Conservation (phyloP, 2,888 invertebrate genomes). For the Himalopsyche kuldschensis region DNA sequence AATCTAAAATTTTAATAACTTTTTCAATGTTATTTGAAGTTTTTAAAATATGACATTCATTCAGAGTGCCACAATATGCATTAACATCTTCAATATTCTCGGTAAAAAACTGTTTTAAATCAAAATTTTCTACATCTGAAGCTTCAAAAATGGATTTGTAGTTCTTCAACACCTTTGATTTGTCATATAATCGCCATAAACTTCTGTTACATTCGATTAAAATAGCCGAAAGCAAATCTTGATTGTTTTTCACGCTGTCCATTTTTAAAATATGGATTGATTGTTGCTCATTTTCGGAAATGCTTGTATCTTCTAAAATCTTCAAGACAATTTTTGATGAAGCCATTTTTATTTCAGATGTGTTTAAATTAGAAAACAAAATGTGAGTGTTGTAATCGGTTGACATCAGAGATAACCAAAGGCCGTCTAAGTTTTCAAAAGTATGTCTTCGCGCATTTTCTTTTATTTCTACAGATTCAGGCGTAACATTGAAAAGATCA, state of each 20-base stretch:
- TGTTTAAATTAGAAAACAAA: slow-evolving; percentile 48
- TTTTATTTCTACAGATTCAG: slow-evolving; percentile 39
- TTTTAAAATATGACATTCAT: slow-evolving; percentile 26
- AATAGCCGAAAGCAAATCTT: slow-evolving; percentile 46
- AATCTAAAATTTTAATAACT: slow-evolving; percentile 45
- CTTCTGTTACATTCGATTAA: slow-evolving; percentile 49
- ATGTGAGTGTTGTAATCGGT: slow-evolving; percentile 46
- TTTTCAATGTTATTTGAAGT: slow-evolving; percentile 41
- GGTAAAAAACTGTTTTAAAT: slow-evolving; percentile 46
- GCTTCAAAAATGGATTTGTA: slow-evolving; percentile 45
- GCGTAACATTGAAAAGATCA: slow-evolving; percentile 43
- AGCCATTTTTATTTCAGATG: slow-evolving; percentile 45
- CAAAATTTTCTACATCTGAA: slow-evolving; percentile 47
- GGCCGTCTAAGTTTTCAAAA: slow-evolving; percentile 46
- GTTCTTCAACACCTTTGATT: slow-evolving; percentile 41
- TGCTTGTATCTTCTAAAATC: slow-evolving; percentile 41
- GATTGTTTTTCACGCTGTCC: slow-evolving; percentile 46
- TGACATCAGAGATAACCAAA: slow-evolving; percentile 43
- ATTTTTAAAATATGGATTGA: slow-evolving; percentile 43
- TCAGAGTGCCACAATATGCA: slow-evolving; percentile 40
- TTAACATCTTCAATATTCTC: slow-evolving; percentile 45
- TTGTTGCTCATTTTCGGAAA: slow-evolving; percentile 38
- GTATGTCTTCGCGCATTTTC: slow-evolving; percentile 44
- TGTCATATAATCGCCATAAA: slow-evolving; percentile 48
- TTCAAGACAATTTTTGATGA: slow-evolving; percentile 49